Conservation (phyloP, 1,140 invertebrate species). For the Euschistus heros region DNA sequence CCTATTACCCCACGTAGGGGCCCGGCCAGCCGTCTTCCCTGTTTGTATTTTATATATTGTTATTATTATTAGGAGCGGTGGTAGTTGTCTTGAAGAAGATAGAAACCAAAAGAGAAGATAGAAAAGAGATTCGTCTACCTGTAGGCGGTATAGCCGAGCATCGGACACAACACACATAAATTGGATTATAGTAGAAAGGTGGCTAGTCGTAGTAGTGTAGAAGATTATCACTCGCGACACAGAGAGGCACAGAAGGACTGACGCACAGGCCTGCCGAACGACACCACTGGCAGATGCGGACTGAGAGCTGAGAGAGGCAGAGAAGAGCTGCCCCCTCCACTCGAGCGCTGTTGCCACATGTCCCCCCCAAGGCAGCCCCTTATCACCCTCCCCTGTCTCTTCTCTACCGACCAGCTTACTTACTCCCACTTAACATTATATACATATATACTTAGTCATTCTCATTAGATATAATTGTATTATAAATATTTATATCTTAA, state of each 20-base stretch:
- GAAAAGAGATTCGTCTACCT: constrained; percentile 22
- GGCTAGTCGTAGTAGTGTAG: not conserved
- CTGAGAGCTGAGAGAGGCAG: not conserved
- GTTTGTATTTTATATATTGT: not conserved
- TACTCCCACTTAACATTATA: too few species aligned
- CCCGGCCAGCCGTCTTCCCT: not conserved
- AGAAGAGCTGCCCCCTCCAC: not conserved
- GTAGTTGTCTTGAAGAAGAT: constrained; percentile 8
- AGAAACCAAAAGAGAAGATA: constrained; percentile 6
- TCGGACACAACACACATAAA: constrained; percentile 28
- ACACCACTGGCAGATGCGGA: not conserved
- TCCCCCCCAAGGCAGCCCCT: not conserved
- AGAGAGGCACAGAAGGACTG: not conserved
- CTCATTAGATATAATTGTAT: too few species aligned
- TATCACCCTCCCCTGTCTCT: not conserved
- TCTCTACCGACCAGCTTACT: not conserved
- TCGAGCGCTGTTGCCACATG: constrained; percentile 1
- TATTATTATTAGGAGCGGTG: not conserved
- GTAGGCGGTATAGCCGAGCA: constrained; percentile 28
- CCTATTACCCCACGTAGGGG: not conserved
- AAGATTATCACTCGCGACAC: not conserved
- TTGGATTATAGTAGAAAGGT: not conserved
- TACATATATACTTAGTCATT: too few species aligned
- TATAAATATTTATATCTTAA: too few species aligned
- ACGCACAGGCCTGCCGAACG: not conserved